Evolutionary conservation across 2,888 invertebrate species (phyloP).

Genomic region (Drosophila multiciliata): DNA sequence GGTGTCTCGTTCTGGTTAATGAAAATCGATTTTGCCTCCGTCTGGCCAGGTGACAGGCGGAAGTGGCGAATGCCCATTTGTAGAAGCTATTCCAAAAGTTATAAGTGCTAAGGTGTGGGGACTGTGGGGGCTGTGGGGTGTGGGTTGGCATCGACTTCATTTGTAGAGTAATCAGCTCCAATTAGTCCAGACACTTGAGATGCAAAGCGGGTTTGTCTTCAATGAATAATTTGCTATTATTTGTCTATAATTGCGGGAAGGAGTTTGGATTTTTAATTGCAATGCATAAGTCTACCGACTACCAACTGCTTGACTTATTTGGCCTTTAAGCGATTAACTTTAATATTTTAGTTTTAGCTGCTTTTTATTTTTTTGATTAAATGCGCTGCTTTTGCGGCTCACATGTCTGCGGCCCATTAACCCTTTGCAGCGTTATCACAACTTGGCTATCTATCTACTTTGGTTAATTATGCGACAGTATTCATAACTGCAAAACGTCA

Average conservation of each 20-base stretch:
- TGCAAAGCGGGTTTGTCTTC: slow-evolving; percentile 40
- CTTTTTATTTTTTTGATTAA: slow-evolving; percentile 23
- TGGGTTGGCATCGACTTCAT: slow-evolving; percentile 55
- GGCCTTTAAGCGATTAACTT: slow-evolving; percentile 25
- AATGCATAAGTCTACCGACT: background rate
- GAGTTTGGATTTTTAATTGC: slow-evolving; percentile 67
- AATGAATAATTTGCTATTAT: slow-evolving; percentile 73
- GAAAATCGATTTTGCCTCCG: slow-evolving; percentile 64
- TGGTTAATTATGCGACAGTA: slow-evolving; percentile 77
- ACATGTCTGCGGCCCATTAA: slow-evolving; percentile 72
- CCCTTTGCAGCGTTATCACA: slow-evolving; percentile 61
- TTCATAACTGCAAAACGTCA: slow-evolving; percentile 64
- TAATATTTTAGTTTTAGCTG: background rate
- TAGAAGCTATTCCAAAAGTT: background rate
- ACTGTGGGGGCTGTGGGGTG: background rate
- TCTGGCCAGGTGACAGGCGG: slow-evolving; percentile 22
- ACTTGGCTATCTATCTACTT: slow-evolving; percentile 60
- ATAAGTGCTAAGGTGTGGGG: slow-evolving; percentile 3
- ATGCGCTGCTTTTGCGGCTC: slow-evolving; percentile 52
- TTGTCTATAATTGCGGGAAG: slow-evolving; percentile 67
- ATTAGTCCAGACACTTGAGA: slow-evolving; percentile 63
- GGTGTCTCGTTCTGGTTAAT: slow-evolving; percentile 31
- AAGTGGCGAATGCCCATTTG: slow-evolving; percentile 1
- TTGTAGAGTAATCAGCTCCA: slow-evolving; percentile 75
- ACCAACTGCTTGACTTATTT: slow-evolving; percentile 13